A percentile compares a stretch with the other conserved stretches of the same genome.
Conservation (phyloP, 30 jellyfish, hydroid and myxozoan genomes). For the Aurelia aurita region DNA sequence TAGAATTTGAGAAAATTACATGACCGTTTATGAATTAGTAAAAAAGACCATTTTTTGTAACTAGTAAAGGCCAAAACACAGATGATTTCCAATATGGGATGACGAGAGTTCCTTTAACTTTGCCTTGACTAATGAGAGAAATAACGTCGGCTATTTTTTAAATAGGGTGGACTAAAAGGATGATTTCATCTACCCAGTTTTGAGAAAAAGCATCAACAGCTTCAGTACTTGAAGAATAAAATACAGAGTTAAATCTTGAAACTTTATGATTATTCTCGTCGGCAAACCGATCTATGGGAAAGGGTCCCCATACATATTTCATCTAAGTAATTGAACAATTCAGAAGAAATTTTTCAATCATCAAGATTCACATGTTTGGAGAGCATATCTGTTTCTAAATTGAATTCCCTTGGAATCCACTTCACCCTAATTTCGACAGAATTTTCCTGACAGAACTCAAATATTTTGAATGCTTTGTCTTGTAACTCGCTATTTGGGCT, state of each 20-base stretch:
- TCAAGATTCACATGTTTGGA: constrained; percentile 10
- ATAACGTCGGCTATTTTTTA: constrained; percentile 7
- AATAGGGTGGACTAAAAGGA: constrained; percentile 25
- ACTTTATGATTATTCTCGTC: constrained; percentile 13
- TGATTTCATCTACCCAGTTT: constrained; percentile 19
- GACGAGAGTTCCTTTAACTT: constrained; percentile 17
- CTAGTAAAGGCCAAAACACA: constrained; percentile 21
- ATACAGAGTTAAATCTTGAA: constrained; percentile 10
- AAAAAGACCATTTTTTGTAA: neutral
- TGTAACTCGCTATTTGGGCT: constrained; percentile 42
- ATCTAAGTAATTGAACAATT: constrained; percentile 5
- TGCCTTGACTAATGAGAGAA: neutral
- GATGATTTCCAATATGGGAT: constrained; percentile 29
- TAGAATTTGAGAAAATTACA: constrained; percentile 4
- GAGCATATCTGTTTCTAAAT: constrained; percentile 8
- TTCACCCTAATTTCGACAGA: neutral
- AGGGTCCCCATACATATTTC: constrained; percentile 14
- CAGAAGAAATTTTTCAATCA: constrained; percentile 23
- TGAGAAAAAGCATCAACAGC: constrained; percentile 45
- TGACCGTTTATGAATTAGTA: neutral
- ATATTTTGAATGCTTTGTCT: constrained; percentile 25
- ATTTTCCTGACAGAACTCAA: neutral
- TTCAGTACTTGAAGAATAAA: too few relatives aligned
- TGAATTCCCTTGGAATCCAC: constrained; percentile 18
- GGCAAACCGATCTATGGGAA: constrained; percentile 29